A percentile compares a stretch with the other conserved stretches of the same genome.
Conservation (phyloP, 2,888 invertebrate species). For the Alcis repandata region DNA sequence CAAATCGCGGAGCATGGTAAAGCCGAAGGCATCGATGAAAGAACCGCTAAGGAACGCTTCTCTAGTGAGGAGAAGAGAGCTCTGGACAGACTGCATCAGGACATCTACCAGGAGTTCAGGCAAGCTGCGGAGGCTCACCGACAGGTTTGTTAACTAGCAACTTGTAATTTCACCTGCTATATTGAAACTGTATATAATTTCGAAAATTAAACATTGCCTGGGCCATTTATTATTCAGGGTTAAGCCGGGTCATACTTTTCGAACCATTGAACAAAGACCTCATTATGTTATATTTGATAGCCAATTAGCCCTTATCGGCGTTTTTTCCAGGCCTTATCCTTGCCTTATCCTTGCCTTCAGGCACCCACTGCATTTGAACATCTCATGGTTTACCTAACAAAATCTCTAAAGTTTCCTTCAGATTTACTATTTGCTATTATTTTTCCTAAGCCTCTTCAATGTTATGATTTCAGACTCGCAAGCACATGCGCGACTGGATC, state of each 20-base stretch:
- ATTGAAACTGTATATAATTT: background rate
- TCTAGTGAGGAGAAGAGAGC: constrained; percentile 95
- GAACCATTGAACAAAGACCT: too few relatives aligned
- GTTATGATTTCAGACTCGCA: constrained; percentile 89
- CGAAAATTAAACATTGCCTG: too few relatives aligned
- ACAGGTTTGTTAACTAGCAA: constrained; percentile 85
- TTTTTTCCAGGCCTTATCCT: too few relatives aligned
- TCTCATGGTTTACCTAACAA: too few relatives aligned
- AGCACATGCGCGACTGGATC: constrained; percentile 96
- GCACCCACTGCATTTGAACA: too few relatives aligned
- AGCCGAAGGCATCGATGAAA: constrained; percentile 90
- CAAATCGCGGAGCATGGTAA: constrained; percentile 94
- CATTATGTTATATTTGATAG: too few relatives aligned
- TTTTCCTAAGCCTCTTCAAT: background rate
- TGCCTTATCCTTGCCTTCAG: too few relatives aligned
- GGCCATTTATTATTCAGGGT: too few relatives aligned
- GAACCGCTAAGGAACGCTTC: constrained; percentile 94
- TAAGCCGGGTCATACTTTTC: too few relatives aligned
- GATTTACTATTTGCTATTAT: too few relatives aligned
- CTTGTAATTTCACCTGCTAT: background rate
- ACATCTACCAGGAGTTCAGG: constrained; percentile 97
- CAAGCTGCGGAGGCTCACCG: constrained; percentile 99
- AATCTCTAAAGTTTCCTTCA: too few relatives aligned
- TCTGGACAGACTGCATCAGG: constrained; percentile 95
- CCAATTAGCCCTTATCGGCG: too few relatives aligned